These are phyloP conservation scores for Atta texana DNA, from an alignment of 1,140 invertebrate genomes.

Conservation along the genomic window DNA sequence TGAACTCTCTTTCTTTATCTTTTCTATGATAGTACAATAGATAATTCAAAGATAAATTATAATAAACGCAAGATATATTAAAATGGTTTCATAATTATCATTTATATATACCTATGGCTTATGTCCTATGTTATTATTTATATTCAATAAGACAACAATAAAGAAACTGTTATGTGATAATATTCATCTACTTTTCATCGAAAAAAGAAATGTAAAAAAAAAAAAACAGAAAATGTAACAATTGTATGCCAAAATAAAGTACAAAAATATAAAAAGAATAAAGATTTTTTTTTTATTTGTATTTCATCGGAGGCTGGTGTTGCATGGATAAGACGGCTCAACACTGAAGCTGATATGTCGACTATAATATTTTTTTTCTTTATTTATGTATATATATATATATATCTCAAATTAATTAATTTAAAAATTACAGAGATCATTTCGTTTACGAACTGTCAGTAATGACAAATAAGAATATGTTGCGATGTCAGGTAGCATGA, in stretches of 20 bases:
- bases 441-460: too few species aligned
- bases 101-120: background rate
- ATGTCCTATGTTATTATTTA: background rate
- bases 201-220: background rate
- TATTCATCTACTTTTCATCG: background rate
- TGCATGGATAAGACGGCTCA: slow-evolving; percentile 79
- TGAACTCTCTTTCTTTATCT: slow-evolving; percentile 42
- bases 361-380: slow-evolving; percentile 82
- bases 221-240: background rate
- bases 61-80: slow-evolving; percentile 3
- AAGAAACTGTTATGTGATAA: background rate
- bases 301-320: slow-evolving; percentile 19
- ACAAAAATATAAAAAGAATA: slow-evolving; percentile 5
- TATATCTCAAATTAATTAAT: slow-evolving; percentile 83
- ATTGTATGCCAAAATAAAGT: background rate
- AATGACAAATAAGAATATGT: slow-evolving; percentile 79
- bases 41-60: background rate
- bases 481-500: slow-evolving; percentile 71
- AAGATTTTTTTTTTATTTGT: background rate
- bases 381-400: slow-evolving; percentile 77
- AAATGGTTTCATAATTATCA: slow-evolving; percentile 9
- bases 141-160: background rate
- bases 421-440: slow-evolving; percentile 87
- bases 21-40: slow-evolving; percentile 11
- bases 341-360: slow-evolving; percentile 81